Conservation (phyloP, 1,140 invertebrate genomes). For the Campoletis sonorensis region DNA sequence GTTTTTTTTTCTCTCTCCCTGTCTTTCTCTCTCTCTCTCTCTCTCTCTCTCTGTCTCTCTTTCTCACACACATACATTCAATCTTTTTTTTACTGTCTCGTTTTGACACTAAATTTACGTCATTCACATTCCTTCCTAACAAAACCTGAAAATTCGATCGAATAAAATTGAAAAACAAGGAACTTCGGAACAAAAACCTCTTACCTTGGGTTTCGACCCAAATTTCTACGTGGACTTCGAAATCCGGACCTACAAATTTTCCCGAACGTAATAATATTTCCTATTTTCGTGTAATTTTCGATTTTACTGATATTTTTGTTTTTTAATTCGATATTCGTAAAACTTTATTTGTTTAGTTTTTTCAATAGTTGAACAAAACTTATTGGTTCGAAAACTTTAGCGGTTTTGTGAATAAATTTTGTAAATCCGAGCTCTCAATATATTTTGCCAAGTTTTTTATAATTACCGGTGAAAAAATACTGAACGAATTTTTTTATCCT, state of each 20-base stretch:
- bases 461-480: too few species aligned
- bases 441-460: too few species aligned
- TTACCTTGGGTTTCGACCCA: conserved; percentile 61
- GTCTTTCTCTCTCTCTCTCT: conserved; percentile 17
- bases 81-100: neutral
- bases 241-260: conserved; percentile 52
- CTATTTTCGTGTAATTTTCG: conserved; percentile 8
- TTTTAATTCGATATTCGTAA: too few species aligned
- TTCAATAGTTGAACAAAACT: too few species aligned
- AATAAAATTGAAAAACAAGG: conserved; percentile 2
- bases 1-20: conserved; percentile 22
- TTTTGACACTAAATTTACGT: conserved; percentile 38
- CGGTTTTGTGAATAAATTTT: too few species aligned
- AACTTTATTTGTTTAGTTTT: too few species aligned
- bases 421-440: too few species aligned
- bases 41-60: conserved; percentile 44
- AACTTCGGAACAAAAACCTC: conserved; percentile 40
- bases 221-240: conserved; percentile 62
- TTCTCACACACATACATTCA: conserved; percentile 27
- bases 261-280: conserved; percentile 41
- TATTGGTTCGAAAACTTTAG: too few species aligned
- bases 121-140: conserved; percentile 30
- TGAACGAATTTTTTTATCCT: too few species aligned
- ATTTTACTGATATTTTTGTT: conserved; percentile 17
- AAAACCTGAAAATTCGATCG: conserved; percentile 31